Percentiles rank a stretch among this genome's conserved stretches.
Evolutionary conservation across 2,797 vertebrate genomes (phyloP).

Genomic region (Champsocephalus gunnari): DNA sequence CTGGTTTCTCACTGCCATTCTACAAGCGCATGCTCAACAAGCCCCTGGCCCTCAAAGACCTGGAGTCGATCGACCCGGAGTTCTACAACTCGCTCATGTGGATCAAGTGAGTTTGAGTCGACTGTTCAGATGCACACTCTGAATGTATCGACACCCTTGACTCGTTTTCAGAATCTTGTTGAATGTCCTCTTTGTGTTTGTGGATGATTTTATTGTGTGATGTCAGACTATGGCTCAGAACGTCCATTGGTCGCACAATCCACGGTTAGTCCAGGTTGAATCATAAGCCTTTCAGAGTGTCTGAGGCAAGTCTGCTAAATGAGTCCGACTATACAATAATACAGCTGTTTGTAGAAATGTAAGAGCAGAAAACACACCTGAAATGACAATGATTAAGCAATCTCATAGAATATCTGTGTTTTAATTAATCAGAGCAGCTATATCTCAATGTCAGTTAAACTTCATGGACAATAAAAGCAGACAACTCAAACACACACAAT

Average conservation of each 20-base stretch:
- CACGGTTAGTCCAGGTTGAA: background rate
- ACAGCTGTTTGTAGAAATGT: background rate
- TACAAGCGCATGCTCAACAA: conserved; percentile 99
- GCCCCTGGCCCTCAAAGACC: conserved; percentile 94
- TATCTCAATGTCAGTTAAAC: too few species aligned
- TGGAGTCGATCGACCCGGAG: conserved; percentile 98
- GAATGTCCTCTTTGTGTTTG: background rate
- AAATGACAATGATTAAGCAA: background rate
- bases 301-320: background rate
- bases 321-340: background rate
- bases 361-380: background rate
- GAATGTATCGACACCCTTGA: background rate
- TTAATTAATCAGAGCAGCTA: too few species aligned
- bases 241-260: background rate
- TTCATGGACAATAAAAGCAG: too few species aligned
- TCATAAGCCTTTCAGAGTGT: background rate
- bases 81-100: conserved; percentile 99
- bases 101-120: conserved; percentile 92
- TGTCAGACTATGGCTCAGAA: background rate
- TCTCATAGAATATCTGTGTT: too few species aligned
- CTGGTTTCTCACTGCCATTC: conserved; percentile 98
- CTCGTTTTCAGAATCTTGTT: background rate
- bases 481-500: too few species aligned
- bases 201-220: background rate
- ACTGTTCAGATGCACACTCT: background rate